Percentiles rank a stretch among this genome's conserved stretches.
phyloP scores from a whole-genome alignment of 2,797 vertebrate genomes.

The Mus spretus region DNA sequence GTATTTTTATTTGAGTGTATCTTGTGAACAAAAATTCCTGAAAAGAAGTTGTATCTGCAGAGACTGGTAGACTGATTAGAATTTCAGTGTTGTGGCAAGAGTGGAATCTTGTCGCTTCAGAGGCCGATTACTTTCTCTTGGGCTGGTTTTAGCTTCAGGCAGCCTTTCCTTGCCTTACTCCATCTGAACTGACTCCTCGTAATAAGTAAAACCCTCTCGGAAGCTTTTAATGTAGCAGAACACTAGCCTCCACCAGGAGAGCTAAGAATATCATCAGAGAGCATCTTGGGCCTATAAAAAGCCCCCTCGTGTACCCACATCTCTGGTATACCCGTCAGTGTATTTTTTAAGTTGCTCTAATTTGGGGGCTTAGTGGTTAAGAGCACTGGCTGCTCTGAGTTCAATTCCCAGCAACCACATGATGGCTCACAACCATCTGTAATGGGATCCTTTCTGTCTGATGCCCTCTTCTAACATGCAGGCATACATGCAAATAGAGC shows the following conservation, averaged over 20 bases:
- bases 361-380: not conserved
- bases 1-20: not conserved
- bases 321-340: not conserved
- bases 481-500: not conserved
- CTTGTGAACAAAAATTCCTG: not conserved
- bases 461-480: not conserved
- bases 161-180: not conserved
- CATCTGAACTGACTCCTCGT: not conserved
- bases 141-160: not conserved
- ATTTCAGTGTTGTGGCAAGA: not conserved
- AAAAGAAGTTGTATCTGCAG: not conserved
- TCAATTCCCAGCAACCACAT: not conserved
- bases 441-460: not conserved
- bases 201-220: not conserved
- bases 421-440: not conserved
- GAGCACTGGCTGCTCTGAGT: not conserved
- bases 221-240: not conserved
- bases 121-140: not conserved
- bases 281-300: not conserved
- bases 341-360: not conserved
- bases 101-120: not conserved
- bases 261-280: not conserved
- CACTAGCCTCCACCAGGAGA: not conserved
- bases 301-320: not conserved
- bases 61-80: not conserved